phyloP scores from a whole-genome alignment of 2,113 vertebrate genomes.

The Telmatochromis bifrenatus region DNA sequence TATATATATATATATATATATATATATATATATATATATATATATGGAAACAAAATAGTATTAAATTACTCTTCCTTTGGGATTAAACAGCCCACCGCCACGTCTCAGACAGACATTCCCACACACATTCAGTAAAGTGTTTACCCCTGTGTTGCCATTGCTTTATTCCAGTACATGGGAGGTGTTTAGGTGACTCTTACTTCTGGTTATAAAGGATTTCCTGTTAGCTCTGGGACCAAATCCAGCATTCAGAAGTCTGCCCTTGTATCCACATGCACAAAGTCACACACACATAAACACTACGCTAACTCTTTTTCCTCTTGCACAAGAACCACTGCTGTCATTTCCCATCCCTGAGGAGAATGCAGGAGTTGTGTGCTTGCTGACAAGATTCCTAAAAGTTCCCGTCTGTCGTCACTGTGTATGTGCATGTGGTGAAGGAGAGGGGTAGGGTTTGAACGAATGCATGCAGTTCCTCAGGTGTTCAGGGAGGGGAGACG shows the following conservation, averaged over 20 bases:
- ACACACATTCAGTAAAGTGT: not conserved
- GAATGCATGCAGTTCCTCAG: not conserved
- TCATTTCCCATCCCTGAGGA: conserved; percentile 14
- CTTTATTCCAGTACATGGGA: conserved; percentile 26
- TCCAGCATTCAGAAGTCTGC: conserved; percentile 33
- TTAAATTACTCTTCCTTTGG: conserved; percentile 12
- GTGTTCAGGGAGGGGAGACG: not conserved
- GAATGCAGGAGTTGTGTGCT: not conserved
- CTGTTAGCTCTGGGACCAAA: conserved; percentile 42
- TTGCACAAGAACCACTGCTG: not conserved
- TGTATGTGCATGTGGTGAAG: not conserved
- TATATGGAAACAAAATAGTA: conserved; percentile 13
- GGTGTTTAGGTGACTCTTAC: conserved; percentile 42
- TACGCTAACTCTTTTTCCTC: not conserved
- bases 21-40: not conserved
- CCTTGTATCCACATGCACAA: not conserved
- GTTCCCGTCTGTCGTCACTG: not conserved
- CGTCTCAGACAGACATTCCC: not conserved
- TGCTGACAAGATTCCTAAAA: not conserved
- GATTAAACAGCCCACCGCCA: not conserved
- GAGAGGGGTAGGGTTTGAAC: not conserved
- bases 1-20: too few species aligned
- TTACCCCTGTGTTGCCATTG: not conserved
- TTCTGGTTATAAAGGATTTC: conserved; percentile 55
- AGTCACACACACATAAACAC: not conserved